Evolutionary conservation across 1,140 invertebrate species (phyloP).

Genomic region (Diorhabda carinulata): DNA sequence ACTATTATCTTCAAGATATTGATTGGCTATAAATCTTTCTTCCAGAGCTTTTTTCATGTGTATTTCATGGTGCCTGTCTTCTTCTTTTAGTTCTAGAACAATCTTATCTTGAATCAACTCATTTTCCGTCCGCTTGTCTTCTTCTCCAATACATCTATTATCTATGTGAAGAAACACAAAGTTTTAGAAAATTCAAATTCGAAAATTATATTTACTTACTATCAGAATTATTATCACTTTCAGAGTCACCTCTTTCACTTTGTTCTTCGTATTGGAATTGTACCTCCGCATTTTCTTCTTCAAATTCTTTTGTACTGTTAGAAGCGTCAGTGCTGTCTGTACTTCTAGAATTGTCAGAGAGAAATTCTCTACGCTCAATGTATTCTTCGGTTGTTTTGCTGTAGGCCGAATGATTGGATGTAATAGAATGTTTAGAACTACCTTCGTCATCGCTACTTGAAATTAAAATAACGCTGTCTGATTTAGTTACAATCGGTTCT

Average conservation of each 20-base stretch:
- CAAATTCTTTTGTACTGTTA: not conserved
- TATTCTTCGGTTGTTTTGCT: not conserved
- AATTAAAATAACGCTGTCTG: constrained; percentile 23
- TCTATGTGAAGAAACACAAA: no score
- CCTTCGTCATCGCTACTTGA: constrained; percentile 25
- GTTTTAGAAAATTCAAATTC: no score
- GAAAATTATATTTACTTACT: no score
- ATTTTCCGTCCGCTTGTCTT: no score
- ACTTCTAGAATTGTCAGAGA: not conserved
- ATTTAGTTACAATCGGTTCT: not conserved
- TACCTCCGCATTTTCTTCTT: not conserved
- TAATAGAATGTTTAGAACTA: constrained; percentile 5
- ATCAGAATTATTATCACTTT: no score
- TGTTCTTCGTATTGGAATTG: not conserved
- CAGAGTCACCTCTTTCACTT: not conserved
- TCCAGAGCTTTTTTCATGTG: not conserved
- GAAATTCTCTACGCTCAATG: not conserved
- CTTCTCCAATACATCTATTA: no score
- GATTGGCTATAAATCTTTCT: not conserved
- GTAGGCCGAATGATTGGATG: not conserved
- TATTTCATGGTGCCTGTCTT: not conserved
- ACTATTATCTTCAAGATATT: not conserved
- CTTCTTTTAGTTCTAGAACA: not conserved
- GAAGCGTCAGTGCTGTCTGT: not conserved
- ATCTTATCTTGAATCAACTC: not conserved